These are phyloP conservation scores for Cynaeus angustus DNA, from an alignment of 2,888 invertebrate species.

Conservation along the genomic window DNA sequence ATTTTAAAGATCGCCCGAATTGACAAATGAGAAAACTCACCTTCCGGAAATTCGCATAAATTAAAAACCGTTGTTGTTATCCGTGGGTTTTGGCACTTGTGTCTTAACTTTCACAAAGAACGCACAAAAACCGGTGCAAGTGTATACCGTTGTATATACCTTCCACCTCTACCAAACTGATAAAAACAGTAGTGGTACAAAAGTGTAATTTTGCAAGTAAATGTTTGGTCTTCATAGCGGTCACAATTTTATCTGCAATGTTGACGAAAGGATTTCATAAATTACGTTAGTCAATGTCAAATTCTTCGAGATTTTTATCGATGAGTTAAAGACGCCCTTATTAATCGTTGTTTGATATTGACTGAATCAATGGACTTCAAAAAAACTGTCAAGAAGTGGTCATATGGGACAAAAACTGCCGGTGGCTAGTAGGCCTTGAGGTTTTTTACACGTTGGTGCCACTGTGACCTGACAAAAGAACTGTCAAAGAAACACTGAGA, in stretches of 20 bases:
- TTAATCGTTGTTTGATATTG: too few species aligned
- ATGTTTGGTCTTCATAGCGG: constrained; percentile 3
- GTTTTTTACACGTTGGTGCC: too few species aligned
- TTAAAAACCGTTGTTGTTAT: neutral
- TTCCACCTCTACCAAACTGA: constrained; percentile 36
- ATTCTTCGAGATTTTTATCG: too few species aligned
- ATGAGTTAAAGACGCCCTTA: too few species aligned
- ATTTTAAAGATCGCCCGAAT: neutral
- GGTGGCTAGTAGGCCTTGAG: too few species aligned
- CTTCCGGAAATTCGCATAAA: constrained; percentile 1
- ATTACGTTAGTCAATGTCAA: neutral
- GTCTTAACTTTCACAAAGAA: constrained; percentile 25
- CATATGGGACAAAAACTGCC: too few species aligned
- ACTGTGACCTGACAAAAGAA: too few species aligned
- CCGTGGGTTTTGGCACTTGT: neutral
- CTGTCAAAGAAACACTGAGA: too few species aligned
- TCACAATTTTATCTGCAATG: constrained; percentile 9
- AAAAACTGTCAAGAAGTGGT: too few species aligned
- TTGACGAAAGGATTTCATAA: constrained; percentile 11
- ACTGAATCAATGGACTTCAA: too few species aligned
- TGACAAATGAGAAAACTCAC: neutral
- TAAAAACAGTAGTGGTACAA: constrained; percentile 25
- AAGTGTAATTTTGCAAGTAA: constrained; percentile 15
- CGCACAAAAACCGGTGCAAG: constrained; percentile 18
- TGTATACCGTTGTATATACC: constrained; percentile 28